Base-by-base conservation (phyloP, 2,888 invertebrate species). In the Lydus trimaculatus region DNA sequence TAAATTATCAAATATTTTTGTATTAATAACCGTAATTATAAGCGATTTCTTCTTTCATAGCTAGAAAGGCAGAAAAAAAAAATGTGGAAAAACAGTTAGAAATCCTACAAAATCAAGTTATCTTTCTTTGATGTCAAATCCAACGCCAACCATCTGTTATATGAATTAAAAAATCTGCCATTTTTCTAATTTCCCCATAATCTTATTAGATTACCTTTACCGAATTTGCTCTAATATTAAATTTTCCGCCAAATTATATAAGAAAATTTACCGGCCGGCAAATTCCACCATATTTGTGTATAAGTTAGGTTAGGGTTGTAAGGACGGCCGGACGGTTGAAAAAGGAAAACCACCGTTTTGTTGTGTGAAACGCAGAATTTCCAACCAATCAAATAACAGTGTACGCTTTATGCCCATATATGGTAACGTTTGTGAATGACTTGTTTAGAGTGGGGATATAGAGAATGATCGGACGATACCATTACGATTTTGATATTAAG, bases 321-420 rank as follows among this genome's bases (percentile, higher is more conserved):
- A n/a, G n/a, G n/a, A n/a, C n/a, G n/a, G n/a, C n/a, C n/a, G n/a
- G n/a, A n/a, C 7, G 17, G n/a, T 43, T 43, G n/a, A 17, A 17
- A 7, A 36, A 36, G 43, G 43, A 43, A 11, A 43, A 17, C 11
- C 43, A 43, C n/a, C 17, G n/a, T 6, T 43, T 43, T 2, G 11
- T 5, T 33, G 43, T 17, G 43, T 17, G n/a, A 43, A 17, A 43
- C 71, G 59, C 66, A 48, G 63, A 71, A 69, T 23, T 52, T 11
- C 31, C 59, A 81, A 87, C 92, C 92, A 92, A 92, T 92, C 88
- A 87, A 84, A 86, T 83, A 78, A 81, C 88, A 82, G 86, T 83
- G 87, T 89, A 89, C 89, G 89, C 90, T 90, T 89, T 90, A 91
- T 92, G 91, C 90, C 92, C 92, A 91, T 92, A 92, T 92, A 92